Conservation (phyloP, 2,888 invertebrate genomes). For the Ceraclea dissimilis region DNA sequence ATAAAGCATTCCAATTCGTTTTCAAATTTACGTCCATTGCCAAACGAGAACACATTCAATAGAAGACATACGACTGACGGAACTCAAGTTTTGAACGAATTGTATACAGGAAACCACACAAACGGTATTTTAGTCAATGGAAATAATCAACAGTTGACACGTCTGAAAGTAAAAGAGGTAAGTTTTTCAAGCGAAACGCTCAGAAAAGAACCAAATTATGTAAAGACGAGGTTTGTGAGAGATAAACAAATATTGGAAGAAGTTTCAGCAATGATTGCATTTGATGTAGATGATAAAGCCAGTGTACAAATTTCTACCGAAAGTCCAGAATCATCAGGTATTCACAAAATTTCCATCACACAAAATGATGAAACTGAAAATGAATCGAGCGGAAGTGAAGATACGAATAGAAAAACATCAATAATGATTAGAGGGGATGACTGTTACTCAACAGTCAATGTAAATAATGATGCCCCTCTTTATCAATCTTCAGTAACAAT, state of each 20-base stretch:
- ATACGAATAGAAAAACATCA: constrained; percentile 56
- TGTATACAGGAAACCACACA: neutral
- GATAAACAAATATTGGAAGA: constrained; percentile 31
- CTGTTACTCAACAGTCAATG: constrained; percentile 69
- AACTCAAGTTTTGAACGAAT: neutral
- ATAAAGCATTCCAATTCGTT: constrained; percentile 14
- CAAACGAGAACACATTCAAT: neutral
- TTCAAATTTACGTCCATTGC: neutral
- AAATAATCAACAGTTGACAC: neutral
- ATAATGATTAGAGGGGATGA: constrained; percentile 68
- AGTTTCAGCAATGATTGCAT: constrained; percentile 13
- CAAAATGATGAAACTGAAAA: constrained; percentile 42
- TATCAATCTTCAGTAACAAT: constrained; percentile 69
- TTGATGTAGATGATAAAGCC: constrained; percentile 22
- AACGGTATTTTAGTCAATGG: neutral
- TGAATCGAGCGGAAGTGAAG: constrained; percentile 33
- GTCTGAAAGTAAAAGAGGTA: neutral
- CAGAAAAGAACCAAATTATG: constrained; percentile 41
- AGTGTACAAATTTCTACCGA: constrained; percentile 22
- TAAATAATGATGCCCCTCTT: constrained; percentile 58
- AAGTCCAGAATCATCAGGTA: constrained; percentile 17
- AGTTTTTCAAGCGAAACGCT: constrained; percentile 36
- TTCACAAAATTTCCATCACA: constrained; percentile 27
- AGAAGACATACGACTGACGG: constrained; percentile 13
- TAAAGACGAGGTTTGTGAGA: constrained; percentile 44